Base-by-base conservation (phyloP, 2,113 vertebrate species). In the Myotis yumanensis region DNA sequence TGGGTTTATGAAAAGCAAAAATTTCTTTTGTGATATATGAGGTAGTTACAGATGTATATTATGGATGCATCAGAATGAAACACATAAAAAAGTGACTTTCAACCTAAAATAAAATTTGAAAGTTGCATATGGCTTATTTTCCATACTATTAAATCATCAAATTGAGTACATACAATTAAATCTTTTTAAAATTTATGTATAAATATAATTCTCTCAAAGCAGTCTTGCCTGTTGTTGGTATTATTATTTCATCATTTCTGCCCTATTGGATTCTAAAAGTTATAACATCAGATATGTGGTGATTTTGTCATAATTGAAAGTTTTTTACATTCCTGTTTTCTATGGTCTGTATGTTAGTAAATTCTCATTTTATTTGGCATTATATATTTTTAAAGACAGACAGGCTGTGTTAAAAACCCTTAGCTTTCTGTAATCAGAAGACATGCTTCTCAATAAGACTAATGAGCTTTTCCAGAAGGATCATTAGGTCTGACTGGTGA, bases 391-490 rank as follows among this genome's bases (percentile, higher is more conserved):
- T 86, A 81, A 89, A 90, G 86, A 59, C 18, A 90, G 17, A 22
- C 43, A 20, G 40, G 11, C 73, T 77, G 25, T 89, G 68, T 93
- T 93, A 92, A 94, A 94, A 94, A 77, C 40, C 37, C 82, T 82
- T 87, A 86, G 40, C 12, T 77, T 83, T 72, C 64, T 88, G 12
- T 91, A 52, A 76, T 18, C 4, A 57, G 82, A 92, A 90, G 66
- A 59, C 16, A 92, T 20, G n/a, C 30, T 92, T 95, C 35, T 72
- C 92, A 46, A n/a, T 85, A 52, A 86, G 57, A 85, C 46, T 59
- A 80, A 68, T 68, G 80, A 89, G 11, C 57, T 86, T 89, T 72
- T 51, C 25, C 20, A 40, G 37, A 57, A 46, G 66, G 37, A 75
- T 76, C 10, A 32, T 86, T 79, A 57, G 52, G 16, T 92, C 22